Percentiles rank a stretch among this genome's conserved stretches.
Evolutionary conservation across 2,888 invertebrate species (phyloP).

Genomic region (Tetramorium bicarinatum): DNA sequence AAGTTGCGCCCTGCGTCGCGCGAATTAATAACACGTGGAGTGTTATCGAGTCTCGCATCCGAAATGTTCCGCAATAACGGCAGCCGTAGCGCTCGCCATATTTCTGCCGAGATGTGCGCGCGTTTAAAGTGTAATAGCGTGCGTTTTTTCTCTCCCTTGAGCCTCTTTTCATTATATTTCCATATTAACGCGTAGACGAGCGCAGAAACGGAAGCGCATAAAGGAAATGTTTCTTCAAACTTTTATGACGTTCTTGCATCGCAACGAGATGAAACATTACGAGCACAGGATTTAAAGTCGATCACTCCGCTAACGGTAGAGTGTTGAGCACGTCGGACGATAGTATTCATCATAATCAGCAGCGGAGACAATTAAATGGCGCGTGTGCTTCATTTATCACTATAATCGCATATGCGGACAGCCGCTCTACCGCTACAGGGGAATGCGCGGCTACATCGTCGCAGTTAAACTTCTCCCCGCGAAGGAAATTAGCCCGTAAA

Average conservation of each 20-base stretch:
- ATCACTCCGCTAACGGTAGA: constrained; percentile 27
- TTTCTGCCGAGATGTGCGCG: neutral
- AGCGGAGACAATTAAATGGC: constrained; percentile 68
- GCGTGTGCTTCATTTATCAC: constrained; percentile 66
- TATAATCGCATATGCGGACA: constrained; percentile 65
- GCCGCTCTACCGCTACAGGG: constrained; percentile 35
- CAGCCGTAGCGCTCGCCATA: neutral
- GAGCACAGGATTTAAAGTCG: constrained; percentile 21
- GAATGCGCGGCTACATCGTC: constrained; percentile 52
- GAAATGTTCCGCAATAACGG: constrained; percentile 57
- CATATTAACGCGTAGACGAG: constrained; percentile 7
- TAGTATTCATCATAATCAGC: constrained; percentile 67
- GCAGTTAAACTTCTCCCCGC: constrained; percentile 63
- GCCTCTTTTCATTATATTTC: constrained; percentile 3
- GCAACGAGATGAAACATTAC: neutral
- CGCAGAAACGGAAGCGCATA: constrained; percentile 15
- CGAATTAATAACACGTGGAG: constrained; percentile 65
- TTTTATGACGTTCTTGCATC: neutral
- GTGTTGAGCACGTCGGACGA: constrained; percentile 19
- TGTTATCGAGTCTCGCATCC: constrained; percentile 58
- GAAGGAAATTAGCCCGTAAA: constrained; percentile 66
- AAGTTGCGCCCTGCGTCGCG: constrained; percentile 61
- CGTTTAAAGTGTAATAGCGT: constrained; percentile 13
- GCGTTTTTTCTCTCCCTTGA: neutral
- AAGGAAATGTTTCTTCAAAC: constrained; percentile 25